Base-by-base conservation (phyloP, 2,797 vertebrate species). In the Triplophysa yarkandensis region DNA sequence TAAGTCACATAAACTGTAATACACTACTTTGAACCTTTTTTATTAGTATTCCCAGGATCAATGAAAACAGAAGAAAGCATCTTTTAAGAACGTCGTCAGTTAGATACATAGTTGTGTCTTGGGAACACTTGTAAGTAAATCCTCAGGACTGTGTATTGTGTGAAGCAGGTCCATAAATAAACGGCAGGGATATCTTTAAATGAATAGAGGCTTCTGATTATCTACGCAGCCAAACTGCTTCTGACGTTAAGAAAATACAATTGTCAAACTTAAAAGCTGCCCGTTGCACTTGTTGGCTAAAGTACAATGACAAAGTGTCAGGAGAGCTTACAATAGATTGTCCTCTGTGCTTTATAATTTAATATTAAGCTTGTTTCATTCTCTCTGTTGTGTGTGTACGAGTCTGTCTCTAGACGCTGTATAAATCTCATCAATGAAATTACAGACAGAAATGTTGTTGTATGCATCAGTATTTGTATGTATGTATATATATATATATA, bases 161-260 rank as follows among this genome's bases (percentile, higher is more conserved):
- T 13, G 7, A 4, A n/a, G 1, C 11, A 4, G 0, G 46, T 13
- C 11, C 16, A 13, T 64, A 36, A 54, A 64, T 30, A 73, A 30
- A 43, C 48, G 0, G 2, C 0, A 2, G 23, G 54, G 23, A 55
- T n/a, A n/a, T 73, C 48, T 54, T 54, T 64, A 13, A 32, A 23
- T 43, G 48, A 11, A 73, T 54, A n/a, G 25, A 64, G 25, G 34
- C 46, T 52, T 19, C 23, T 36, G 27, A 21, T 72, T 54, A 41
- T 11, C 46, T 30, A 10, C 21, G 23, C 36, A 55, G 25, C 61
- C 34, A 65, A 73, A 65, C 71, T 19, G 4, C 48, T 43, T 65
- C 21, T 64, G 61, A 55, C 61, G 63, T 54, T 21, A 54, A 36
- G 60, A 64, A 63, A 64, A 72, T 63, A 54, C 34, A 72, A 72